A percentile compares a stretch with the other conserved stretches of the same genome.
Evolutionary conservation across 2,888 invertebrate species (phyloP).

Genomic region (Gisinianus flammeolus): DNA sequence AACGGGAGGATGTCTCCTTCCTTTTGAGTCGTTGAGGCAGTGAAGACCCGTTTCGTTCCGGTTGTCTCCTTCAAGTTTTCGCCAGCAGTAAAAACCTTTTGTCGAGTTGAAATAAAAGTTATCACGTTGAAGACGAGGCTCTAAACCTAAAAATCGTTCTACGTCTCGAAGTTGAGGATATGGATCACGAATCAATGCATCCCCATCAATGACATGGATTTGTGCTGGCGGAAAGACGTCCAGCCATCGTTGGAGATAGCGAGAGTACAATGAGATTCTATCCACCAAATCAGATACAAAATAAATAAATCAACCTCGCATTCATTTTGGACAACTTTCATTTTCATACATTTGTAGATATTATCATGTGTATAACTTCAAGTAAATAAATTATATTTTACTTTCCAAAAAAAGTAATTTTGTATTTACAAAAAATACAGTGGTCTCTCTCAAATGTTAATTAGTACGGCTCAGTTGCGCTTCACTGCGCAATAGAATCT

Average conservation of each 20-base stretch:
- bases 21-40: conserved; percentile 85
- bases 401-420: too few species aligned
- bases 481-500: too few species aligned
- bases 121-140: conserved; percentile 74
- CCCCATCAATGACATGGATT: conserved; percentile 87
- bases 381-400: too few species aligned
- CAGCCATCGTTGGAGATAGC: conserved; percentile 89
- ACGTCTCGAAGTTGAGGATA: conserved; percentile 68
- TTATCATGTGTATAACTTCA: neutral
- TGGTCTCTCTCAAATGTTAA: too few species aligned
- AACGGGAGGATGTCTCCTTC: conserved; percentile 82
- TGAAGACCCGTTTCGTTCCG: conserved; percentile 67
- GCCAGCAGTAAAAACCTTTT: conserved; percentile 89
- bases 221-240: conserved; percentile 90
- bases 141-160: conserved; percentile 82
- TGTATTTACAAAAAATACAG: too few species aligned
- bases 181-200: conserved; percentile 58
- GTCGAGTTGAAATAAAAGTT: conserved; percentile 97
- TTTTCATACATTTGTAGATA: neutral
- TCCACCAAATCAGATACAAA: neutral
- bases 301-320: neutral
- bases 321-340: neutral
- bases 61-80: conserved; percentile 51
- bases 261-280: conserved; percentile 87
- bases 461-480: too few species aligned